A percentile compares a stretch with the other conserved stretches of the same genome.
phyloP scores from a whole-genome alignment of 2,888 invertebrate genomes.

The Euplagia quadripunctaria region DNA sequence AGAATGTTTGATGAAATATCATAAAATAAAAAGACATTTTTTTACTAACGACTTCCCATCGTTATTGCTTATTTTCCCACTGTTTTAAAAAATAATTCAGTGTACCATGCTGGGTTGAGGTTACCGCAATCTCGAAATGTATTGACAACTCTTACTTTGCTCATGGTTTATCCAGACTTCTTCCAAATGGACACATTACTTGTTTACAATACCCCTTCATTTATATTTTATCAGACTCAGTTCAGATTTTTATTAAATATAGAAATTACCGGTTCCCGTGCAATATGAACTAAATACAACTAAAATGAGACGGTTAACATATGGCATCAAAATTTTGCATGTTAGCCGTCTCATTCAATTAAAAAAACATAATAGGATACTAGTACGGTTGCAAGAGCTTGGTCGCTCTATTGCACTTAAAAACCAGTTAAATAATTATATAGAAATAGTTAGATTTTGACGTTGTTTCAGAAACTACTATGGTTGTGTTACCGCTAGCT shows the following conservation, averaged over 20 bases:
- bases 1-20: background rate
- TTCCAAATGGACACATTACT: background rate
- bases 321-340: background rate
- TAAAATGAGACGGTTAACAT: background rate
- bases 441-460: too few species aligned
- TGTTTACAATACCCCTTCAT: constrained; percentile 8
- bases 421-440: too few species aligned
- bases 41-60: background rate
- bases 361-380: too few species aligned
- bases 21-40: background rate
- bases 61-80: background rate
- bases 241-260: background rate
- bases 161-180: background rate
- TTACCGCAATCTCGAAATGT: background rate
- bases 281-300: background rate
- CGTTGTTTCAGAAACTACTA: too few species aligned
- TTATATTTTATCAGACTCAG: background rate
- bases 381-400: too few species aligned
- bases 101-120: too few species aligned
- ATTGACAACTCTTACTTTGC: background rate
- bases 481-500: too few species aligned
- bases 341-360: background rate
- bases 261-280: background rate
- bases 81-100: too few species aligned
- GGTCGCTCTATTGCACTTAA: too few species aligned